Conservation (phyloP, 2,888 invertebrate genomes). For the Scaptomyza reducta region DNA sequence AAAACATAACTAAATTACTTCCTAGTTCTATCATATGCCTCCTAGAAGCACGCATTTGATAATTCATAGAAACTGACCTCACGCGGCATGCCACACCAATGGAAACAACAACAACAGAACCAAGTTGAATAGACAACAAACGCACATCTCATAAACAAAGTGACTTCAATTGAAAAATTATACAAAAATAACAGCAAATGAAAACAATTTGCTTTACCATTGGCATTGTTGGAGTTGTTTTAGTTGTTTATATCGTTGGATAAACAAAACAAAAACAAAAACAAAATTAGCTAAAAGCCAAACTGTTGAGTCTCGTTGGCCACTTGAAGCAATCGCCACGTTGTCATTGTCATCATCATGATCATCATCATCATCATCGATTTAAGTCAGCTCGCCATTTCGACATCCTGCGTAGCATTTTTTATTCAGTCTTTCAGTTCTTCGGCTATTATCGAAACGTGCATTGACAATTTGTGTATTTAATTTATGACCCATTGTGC, state of each 20-base stretch:
- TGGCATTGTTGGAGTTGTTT: conserved; percentile 17
- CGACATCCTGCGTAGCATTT: conserved; percentile 59
- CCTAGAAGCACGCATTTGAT: conserved; percentile 38
- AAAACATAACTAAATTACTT: conserved; percentile 38
- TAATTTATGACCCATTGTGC: conserved; percentile 63
- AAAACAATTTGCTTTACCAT: conserved; percentile 39
- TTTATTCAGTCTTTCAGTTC: conserved; percentile 30
- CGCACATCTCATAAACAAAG: conserved; percentile 59
- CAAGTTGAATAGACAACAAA: conserved; percentile 13
- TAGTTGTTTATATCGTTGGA: conserved; percentile 48
- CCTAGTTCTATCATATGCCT: conserved; percentile 37
- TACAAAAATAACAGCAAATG: conserved; percentile 62
- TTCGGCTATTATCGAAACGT: conserved; percentile 64
- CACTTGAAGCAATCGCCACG: conserved; percentile 60
- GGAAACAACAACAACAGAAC: conserved; percentile 11
- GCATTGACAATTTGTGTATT: conserved; percentile 63
- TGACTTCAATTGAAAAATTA: conserved; percentile 67
- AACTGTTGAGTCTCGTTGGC: conserved; percentile 19
- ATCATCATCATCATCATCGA: not conserved
- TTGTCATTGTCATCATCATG: conserved; percentile 23
- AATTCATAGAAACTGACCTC: conserved; percentile 64
- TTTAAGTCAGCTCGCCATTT: conserved; percentile 38
- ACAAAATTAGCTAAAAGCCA: conserved; percentile 44
- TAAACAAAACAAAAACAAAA: conserved; percentile 18
- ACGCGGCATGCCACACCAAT: conserved; percentile 44